Conservation (phyloP, 2,888 invertebrate species). For the Hyppa rectilinea region DNA sequence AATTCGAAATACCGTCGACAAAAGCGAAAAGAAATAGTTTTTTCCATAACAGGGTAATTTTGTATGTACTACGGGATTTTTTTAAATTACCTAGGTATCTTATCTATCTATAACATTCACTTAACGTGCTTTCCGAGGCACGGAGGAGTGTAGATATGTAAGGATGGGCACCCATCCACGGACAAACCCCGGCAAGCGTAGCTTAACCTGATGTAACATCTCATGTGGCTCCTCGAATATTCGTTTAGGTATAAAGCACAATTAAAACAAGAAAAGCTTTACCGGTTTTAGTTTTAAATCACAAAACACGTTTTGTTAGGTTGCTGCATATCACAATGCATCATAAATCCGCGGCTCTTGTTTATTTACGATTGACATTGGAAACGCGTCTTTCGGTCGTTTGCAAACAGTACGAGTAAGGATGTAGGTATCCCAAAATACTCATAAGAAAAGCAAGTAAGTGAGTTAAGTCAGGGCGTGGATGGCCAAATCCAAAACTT, state of each 20-base stretch:
- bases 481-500: no score
- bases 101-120: no score
- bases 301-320: conserved; percentile 9
- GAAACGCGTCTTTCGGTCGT: not conserved
- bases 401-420: not conserved
- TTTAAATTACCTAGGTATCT: not conserved
- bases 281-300: not conserved
- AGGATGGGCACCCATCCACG: no score
- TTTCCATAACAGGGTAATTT: not conserved
- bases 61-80: not conserved
- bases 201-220: no score
- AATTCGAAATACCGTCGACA: not conserved
- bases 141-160: no score
- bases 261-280: conserved; percentile 1
- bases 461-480: no score
- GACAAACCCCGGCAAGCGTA: no score
- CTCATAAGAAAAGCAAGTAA: no score
- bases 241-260: no score
- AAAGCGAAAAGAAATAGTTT: not conserved
- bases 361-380: conserved; percentile 16
- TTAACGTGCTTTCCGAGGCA: no score
- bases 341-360: not conserved
- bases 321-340: conserved; percentile 18
- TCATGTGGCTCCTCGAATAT: not conserved
- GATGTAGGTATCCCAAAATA: not conserved